These are phyloP conservation scores for Muschampia plurimacula DNA, from an alignment of 2,888 invertebrate genomes.

Conservation along the genomic window DNA sequence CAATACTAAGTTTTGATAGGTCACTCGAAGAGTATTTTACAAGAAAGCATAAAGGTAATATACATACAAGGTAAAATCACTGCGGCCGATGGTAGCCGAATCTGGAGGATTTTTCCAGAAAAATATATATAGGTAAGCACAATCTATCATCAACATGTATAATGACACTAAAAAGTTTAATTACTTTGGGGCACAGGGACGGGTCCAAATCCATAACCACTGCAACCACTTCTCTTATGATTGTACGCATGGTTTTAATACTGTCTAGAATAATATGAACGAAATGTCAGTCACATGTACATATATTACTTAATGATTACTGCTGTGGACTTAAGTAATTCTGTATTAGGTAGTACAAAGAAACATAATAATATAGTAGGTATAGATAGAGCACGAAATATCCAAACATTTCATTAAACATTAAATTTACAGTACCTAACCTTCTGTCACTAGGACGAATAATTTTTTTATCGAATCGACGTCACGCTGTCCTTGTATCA, in stretches of 20 bases:
- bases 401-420: constrained; percentile 20
- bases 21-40: neutral
- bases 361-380: neutral
- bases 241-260: constrained; percentile 1
- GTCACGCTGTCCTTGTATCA: neutral
- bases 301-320: constrained; percentile 16
- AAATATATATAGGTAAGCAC: neutral
- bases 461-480: neutral
- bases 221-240: neutral
- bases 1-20: too few species aligned
- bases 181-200: neutral
- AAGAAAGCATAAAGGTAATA: neutral
- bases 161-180: neutral
- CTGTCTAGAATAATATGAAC: constrained; percentile 21
- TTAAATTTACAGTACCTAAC: constrained; percentile 26
- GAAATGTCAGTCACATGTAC: constrained; percentile 24
- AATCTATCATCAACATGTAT: neutral
- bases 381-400: constrained; percentile 22
- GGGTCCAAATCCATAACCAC: neutral
- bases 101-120: too few species aligned
- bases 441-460: constrained; percentile 20
- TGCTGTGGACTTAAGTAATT: constrained; percentile 27
- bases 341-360: constrained; percentile 22
- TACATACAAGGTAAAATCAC: too few species aligned
- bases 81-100: too few species aligned